Percentiles rank a stretch among this genome's conserved stretches.
phyloP scores from a whole-genome alignment of 30 jellyfish, hydroid and myxozoan genomes.

The Cassiopea xamachana region DNA sequence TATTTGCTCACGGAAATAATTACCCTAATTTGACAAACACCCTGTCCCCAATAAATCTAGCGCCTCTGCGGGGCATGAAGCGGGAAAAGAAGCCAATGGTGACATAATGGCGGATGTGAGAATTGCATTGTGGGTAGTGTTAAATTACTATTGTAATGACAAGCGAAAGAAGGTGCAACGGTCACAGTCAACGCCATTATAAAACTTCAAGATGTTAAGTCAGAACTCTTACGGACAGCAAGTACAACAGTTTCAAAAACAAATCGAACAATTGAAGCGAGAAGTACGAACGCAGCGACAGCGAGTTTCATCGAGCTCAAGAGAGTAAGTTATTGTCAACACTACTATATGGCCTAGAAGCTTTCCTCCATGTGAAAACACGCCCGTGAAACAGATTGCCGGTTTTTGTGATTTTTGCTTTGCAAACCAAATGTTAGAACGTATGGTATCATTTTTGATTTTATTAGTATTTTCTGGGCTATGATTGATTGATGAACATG shows the following conservation, averaged over 20 bases:
- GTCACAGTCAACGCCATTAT: too few species aligned
- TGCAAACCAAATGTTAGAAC: too few species aligned
- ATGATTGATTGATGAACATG: too few species aligned
- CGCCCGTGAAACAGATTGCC: background rate
- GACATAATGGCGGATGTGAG: constrained; percentile 9
- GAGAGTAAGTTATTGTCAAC: constrained; percentile 79
- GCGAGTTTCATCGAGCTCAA: constrained; percentile 73
- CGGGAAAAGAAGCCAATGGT: background rate
- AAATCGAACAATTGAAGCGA: constrained; percentile 77
- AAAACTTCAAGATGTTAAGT: constrained; percentile 43
- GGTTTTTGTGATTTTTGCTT: too few species aligned
- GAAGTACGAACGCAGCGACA: constrained; percentile 73
- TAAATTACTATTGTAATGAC: background rate
- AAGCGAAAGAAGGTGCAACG: background rate
- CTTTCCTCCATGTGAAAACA: background rate
- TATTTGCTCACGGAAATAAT: too few species aligned
- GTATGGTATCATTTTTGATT: too few species aligned
- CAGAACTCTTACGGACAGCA: constrained; percentile 64
- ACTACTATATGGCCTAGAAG: background rate
- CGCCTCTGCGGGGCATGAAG: too few species aligned
- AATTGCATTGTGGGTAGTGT: background rate
- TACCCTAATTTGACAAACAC: too few species aligned
- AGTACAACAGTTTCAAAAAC: constrained; percentile 57
- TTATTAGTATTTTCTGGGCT: too few species aligned
- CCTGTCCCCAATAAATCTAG: too few species aligned